phyloP scores from a whole-genome alignment of 2,797 vertebrate genomes.

The Valencia hispanica region DNA sequence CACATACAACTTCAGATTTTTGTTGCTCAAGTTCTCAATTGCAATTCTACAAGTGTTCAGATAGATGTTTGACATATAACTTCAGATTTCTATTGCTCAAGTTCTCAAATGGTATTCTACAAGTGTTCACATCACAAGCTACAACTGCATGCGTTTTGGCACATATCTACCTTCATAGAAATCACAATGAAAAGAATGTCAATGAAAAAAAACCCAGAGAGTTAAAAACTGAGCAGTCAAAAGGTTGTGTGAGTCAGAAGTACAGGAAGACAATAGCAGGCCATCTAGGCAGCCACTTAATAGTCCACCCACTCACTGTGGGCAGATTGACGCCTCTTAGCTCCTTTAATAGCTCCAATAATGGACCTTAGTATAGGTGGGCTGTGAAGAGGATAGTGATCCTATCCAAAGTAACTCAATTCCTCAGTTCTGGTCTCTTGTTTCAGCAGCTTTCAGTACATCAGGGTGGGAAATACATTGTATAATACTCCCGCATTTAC shows the following conservation, averaged over 20 bases:
- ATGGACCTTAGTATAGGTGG: constrained; percentile 83
- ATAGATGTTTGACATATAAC: no score
- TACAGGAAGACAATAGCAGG: constrained; percentile 53
- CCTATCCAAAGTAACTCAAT: constrained; percentile 75
- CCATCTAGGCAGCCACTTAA: constrained; percentile 59
- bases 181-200: constrained; percentile 9
- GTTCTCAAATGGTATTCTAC: no score
- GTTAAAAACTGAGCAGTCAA: constrained; percentile 11
- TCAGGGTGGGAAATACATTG: constrained; percentile 37
- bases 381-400: constrained; percentile 84
- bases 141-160: no score
- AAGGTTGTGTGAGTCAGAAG: constrained; percentile 43
- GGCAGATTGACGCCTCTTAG: constrained; percentile 72
- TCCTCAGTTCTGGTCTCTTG: constrained; percentile 55
- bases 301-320: constrained; percentile 67
- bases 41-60: no score
- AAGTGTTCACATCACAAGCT: no score
- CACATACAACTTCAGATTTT: no score
- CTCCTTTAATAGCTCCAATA: constrained; percentile 70
- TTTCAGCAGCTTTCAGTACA: constrained; percentile 60
- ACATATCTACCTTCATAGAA: no score
- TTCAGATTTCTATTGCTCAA: no score
- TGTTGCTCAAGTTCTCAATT: no score
- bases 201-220: constrained; percentile 3
- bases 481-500: constrained; percentile 47